Base-by-base conservation (phyloP, 2,888 invertebrate species). In the Caenorhabditis sp. region DNA sequence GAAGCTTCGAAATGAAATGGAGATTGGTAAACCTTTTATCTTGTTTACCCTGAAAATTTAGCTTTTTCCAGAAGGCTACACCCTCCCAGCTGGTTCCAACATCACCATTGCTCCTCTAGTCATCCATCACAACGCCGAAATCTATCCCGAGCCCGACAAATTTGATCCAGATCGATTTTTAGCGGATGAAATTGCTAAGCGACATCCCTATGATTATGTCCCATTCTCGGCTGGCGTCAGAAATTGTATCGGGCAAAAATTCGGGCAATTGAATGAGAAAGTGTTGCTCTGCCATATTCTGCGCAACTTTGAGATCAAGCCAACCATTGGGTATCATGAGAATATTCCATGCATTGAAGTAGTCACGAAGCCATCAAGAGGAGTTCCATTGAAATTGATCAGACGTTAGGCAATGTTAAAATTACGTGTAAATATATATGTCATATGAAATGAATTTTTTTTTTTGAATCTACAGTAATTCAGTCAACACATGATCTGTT, bases 121-220 rank as follows among this genome's bases (percentile, higher is more conserved):
- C 14, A 27, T 72, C 12, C 77, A 77, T n/a, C n/a, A 50, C 12
- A 77, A 77, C 49, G 65, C 62, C 12, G 12, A 56, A 10, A 54
- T 60, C 5, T 76, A 50, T 25, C 43, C 52, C 0, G 85, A 89
- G 59, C 89, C 89, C 0, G 86, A 88, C 7, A 81, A 56, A 31
- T 90, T 89, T 77, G 87, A 89, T 71, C 89, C 90, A 0, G 88
- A 89, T 59, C 79, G 89, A 61, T 90, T 90, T 77, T 67, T 86
- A 21, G 84, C 86, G 10, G 88, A 89, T 50, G 86, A 87, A 56
- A 60, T 53, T 62, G 77, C 59, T 7, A 72, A 75, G n/a, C 64
- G 83, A 17, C 71, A 83, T 61, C 75, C 85, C 0, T 85, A 74
- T 57, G 76, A 81, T 5, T 85, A 71, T 65, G 67, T 85, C 23